Percentiles rank a stretch among this genome's conserved stretches.
Conservation (phyloP, 2,797 vertebrate genomes). For the Triplophysa yarkandensis region DNA sequence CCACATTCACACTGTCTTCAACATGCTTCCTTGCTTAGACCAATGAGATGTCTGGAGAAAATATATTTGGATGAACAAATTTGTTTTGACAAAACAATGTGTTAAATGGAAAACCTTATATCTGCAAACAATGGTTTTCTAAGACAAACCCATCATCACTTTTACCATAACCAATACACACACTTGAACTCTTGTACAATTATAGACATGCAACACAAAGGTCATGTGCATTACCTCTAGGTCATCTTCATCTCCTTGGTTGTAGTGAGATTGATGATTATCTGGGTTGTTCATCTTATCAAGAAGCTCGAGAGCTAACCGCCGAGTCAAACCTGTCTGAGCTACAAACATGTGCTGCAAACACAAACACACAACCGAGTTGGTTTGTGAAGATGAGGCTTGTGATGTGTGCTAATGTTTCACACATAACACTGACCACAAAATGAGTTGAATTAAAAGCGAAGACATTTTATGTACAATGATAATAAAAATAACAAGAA, state of each 20-base stretch:
- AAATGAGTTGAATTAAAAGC: background rate
- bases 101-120: no score
- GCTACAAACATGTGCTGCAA: slow-evolving; percentile 87
- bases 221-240: slow-evolving; percentile 82
- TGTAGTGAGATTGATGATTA: slow-evolving; percentile 83
- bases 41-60: no score
- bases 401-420: background rate
- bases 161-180: slow-evolving; percentile 46
- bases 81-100: no score
- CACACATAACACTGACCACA: background rate
- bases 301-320: slow-evolving; percentile 89
- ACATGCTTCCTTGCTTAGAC: background rate
- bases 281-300: slow-evolving; percentile 97
- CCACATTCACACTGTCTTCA: background rate
- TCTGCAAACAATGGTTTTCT: no score
- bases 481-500: background rate
- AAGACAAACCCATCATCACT: no score
- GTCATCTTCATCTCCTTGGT: slow-evolving; percentile 90
- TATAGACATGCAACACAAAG: background rate
- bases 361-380: slow-evolving; percentile 34
- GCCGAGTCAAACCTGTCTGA: slow-evolving; percentile 85
- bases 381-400: background rate
- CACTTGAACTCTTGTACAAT: background rate
- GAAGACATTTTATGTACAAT: background rate
- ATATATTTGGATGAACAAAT: no score